A percentile compares a stretch with the other conserved stretches of the same genome.
Conservation (phyloP, 2,113 vertebrate species). For the Channa argus region DNA sequence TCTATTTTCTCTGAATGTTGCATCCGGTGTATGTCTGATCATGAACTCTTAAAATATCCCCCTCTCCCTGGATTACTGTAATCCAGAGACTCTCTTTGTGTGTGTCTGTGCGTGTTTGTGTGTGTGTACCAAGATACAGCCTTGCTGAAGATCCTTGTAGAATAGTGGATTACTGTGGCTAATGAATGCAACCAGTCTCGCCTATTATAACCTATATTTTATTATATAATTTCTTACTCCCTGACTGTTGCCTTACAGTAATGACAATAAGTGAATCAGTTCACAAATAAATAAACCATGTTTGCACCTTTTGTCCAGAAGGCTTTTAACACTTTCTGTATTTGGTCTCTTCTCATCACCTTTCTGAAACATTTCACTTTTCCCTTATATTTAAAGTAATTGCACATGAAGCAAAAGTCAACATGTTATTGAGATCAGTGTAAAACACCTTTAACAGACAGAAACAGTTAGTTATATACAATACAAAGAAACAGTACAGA, state of each 20-base stretch:
- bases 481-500: constrained; percentile 5
- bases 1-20: constrained; percentile 58
- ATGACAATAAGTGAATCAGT: neutral
- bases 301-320: too few species aligned
- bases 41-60: constrained; percentile 66
- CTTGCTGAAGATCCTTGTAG: constrained; percentile 5
- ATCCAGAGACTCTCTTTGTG: constrained; percentile 50
- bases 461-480: constrained; percentile 3
- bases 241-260: too few species aligned
- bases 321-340: too few species aligned
- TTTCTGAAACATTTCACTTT: too few species aligned
- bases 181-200: too few species aligned
- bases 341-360: too few species aligned
- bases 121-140: neutral
- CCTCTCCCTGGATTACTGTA: constrained; percentile 69
- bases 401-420: neutral
- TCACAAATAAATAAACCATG: too few species aligned
- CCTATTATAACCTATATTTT: too few species aligned
- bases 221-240: too few species aligned
- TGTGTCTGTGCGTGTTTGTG: neutral
- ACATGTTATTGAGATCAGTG: neutral
- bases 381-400: neutral
- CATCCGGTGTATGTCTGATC: constrained; percentile 55
- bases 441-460: constrained; percentile 35
- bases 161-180: neutral